Evolutionary conservation across 92 coral and sea anemone species (phyloP).

Genomic region (Phenganax subtilis): DNA sequence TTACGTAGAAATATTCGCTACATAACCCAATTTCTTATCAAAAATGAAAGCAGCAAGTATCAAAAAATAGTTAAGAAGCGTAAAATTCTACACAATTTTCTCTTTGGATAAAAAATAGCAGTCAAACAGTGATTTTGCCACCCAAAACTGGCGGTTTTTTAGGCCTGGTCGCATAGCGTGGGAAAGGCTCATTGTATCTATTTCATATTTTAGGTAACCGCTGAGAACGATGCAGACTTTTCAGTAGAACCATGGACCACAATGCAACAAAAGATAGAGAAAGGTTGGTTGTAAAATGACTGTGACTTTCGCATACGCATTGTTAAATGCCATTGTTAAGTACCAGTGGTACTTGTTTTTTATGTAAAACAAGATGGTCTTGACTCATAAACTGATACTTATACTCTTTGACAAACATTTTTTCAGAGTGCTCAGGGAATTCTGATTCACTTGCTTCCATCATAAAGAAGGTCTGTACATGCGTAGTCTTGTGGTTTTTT

Average conservation of each 20-base stretch:
- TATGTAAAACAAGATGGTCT: too few species aligned
- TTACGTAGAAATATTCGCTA: too few species aligned
- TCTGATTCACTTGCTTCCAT: constrained; percentile 18
- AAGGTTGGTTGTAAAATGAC: constrained; percentile 45
- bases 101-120: too few species aligned
- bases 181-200: neutral
- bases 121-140: too few species aligned
- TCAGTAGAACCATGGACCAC: constrained; percentile 73
- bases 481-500: too few species aligned
- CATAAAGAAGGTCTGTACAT: constrained; percentile 8
- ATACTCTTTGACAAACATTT: constrained; percentile 10
- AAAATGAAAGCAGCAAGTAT: too few species aligned
- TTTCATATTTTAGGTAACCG: neutral
- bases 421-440: constrained; percentile 58
- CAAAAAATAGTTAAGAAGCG: too few species aligned
- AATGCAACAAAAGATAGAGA: constrained; percentile 67
- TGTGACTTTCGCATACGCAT: neutral
- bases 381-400: too few species aligned
- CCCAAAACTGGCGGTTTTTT: too few species aligned
- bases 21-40: too few species aligned
- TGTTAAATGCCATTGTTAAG: neutral
- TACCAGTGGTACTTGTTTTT: neutral
- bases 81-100: too few species aligned
- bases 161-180: neutral
- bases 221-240: constrained; percentile 82